Evolutionary conservation across 2,888 invertebrate genomes (phyloP).

Genomic region (Pseudanteris insignis): DNA sequence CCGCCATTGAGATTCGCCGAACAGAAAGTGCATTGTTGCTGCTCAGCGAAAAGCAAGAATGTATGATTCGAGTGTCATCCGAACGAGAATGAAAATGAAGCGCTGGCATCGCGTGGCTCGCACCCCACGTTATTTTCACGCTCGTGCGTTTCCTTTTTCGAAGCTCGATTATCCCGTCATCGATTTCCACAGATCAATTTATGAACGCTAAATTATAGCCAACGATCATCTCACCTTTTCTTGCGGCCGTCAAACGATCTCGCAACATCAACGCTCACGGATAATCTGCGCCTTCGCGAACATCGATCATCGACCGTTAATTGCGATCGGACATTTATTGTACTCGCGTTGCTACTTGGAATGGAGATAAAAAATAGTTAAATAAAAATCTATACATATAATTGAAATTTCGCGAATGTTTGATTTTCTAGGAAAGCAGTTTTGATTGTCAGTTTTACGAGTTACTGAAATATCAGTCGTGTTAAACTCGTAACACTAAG

Average conservation of each 20-base stretch:
- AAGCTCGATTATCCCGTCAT: constrained; percentile 8
- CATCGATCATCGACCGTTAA: too few relatives aligned
- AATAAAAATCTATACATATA: too few relatives aligned
- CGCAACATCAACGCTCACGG: not conserved
- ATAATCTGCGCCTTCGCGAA: not conserved
- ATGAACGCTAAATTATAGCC: not conserved
- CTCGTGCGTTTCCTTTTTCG: constrained; percentile 21
- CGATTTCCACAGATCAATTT: constrained; percentile 17
- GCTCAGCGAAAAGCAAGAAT: constrained; percentile 1
- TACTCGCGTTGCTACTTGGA: too few relatives aligned
- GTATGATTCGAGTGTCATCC: constrained; percentile 15
- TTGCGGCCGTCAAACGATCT: too few relatives aligned
- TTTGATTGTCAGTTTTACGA: not conserved
- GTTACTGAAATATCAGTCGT: not conserved
- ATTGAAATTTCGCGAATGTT: too few relatives aligned
- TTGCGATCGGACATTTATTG: too few relatives aligned
- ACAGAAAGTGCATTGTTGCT: constrained; percentile 31
- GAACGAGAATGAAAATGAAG: constrained; percentile 1
- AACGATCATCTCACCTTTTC: not conserved
- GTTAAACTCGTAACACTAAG: constrained; percentile 6
- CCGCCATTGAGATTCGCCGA: constrained; percentile 22
- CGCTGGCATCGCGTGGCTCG: constrained; percentile 2
- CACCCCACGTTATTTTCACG: constrained; percentile 5
- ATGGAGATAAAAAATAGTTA: too few relatives aligned
- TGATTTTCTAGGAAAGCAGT: too few relatives aligned